A percentile compares a stretch with the other conserved stretches of the same genome.
Evolutionary conservation across 2,113 vertebrate genomes (phyloP).

Genomic region (Silurus asotus): DNA sequence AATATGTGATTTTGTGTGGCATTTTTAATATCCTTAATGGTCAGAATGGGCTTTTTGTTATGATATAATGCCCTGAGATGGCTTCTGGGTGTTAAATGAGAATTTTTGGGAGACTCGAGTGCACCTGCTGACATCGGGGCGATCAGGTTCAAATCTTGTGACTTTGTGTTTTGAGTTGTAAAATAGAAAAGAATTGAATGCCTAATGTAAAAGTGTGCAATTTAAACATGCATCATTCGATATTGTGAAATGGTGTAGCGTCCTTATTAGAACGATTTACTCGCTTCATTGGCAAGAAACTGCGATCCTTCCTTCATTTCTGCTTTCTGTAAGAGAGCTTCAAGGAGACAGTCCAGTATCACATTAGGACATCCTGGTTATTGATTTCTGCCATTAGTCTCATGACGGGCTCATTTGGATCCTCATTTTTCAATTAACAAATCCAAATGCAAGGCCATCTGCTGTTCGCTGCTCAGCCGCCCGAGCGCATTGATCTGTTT

Average conservation of each 20-base stretch:
- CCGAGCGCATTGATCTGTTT: slow-evolving; percentile 23
- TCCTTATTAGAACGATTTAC: no score
- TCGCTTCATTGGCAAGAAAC: neutral
- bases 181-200: no score
- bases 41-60: neutral
- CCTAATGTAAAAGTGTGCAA: no score
- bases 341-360: slow-evolving; percentile 27
- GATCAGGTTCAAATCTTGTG: neutral
- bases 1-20: slow-evolving; percentile 6
- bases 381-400: slow-evolving; percentile 51
- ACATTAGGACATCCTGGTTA: slow-evolving; percentile 44
- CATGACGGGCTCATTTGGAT: slow-evolving; percentile 47
- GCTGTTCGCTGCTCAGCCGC: slow-evolving; percentile 22
- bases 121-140: neutral
- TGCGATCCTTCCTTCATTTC: neutral
- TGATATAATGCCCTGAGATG: neutral
- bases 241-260: no score
- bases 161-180: neutral
- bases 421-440: slow-evolving; percentile 54
- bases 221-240: no score
- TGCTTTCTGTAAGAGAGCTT: slow-evolving; percentile 14
- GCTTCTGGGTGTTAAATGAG: neutral
- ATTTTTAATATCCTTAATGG: slow-evolving; percentile 23
- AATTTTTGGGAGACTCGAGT: neutral
- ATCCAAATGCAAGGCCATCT: slow-evolving; percentile 42